Percentiles rank a stretch among this genome's conserved stretches.
These are phyloP conservation scores for Rhinoderma darwinii DNA, from an alignment of 2,113 vertebrate genomes.

Conservation along the genomic window DNA sequence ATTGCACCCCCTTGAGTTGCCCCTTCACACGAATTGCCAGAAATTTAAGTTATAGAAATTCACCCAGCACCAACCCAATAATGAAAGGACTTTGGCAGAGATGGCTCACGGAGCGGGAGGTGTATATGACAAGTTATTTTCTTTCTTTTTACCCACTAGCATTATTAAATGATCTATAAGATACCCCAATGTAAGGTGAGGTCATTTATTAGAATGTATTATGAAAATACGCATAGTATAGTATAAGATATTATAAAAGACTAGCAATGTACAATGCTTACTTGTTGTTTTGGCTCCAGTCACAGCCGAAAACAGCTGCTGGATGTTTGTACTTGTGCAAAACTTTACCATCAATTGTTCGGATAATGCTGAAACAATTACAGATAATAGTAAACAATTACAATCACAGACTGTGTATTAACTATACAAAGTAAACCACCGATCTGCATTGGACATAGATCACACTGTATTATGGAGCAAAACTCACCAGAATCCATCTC, in stretches of 20 bases:
- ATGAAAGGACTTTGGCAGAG: no score
- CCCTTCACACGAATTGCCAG: no score
- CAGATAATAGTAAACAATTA: background rate
- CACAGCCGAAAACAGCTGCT: constrained; percentile 94
- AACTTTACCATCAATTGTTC: constrained; percentile 90
- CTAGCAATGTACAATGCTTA: constrained; percentile 69
- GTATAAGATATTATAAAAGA: background rate
- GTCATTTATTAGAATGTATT: background rate
- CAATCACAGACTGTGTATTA: background rate
- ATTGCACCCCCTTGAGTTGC: no score
- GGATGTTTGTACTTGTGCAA: constrained; percentile 97
- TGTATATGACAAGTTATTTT: no score
- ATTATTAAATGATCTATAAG: no score
- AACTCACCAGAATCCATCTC: constrained; percentile 94
- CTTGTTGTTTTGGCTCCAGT: constrained; percentile 99
- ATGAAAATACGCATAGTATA: background rate
- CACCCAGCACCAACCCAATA: no score
- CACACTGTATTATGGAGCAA: background rate
- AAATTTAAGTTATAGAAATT: no score
- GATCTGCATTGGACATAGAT: no score
- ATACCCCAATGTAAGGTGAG: no score
- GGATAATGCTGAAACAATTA: constrained; percentile 83
- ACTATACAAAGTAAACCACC: background rate
- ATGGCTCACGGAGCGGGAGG: no score
- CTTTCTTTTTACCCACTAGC: no score